These are phyloP conservation scores for Parascotia fuliginaria DNA, from an alignment of 2,888 invertebrate species.

Conservation along the genomic window DNA sequence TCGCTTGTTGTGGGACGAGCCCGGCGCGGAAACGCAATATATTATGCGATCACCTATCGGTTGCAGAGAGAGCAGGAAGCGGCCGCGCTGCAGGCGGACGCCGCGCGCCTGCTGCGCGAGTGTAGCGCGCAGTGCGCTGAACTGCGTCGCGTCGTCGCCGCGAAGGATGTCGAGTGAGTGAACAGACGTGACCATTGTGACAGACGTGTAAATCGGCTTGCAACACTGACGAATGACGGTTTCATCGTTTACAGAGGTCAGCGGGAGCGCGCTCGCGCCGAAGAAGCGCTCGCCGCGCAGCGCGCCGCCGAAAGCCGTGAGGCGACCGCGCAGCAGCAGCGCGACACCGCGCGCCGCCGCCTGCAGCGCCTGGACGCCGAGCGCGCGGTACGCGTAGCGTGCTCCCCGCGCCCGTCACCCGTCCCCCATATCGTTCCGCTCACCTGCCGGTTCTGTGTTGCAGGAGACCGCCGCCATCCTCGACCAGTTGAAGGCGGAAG, in stretches of 20 bases:
- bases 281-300: no score
- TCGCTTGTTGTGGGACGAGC: neutral
- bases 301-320: neutral
- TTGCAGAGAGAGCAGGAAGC: constrained; percentile 39
- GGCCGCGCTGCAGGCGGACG: constrained; percentile 45
- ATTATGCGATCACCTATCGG: no score
- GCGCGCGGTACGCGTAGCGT: neutral
- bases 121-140: neutral
- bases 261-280: no score
- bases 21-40: no score
- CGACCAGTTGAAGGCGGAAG: constrained; percentile 9
- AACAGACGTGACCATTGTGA: no score
- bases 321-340: neutral
- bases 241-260: no score
- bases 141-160: neutral
- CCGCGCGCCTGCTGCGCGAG: constrained; percentile 10
- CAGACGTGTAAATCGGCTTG: no score
- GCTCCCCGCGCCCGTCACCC: no score
- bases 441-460: neutral
- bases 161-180: no score
- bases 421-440: neutral
- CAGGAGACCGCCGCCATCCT: neutral
- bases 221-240: no score
- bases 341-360: neutral
- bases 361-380: neutral